Base-by-base conservation (phyloP, 1,140 invertebrate species). In the Hydropsyche tenuis region DNA sequence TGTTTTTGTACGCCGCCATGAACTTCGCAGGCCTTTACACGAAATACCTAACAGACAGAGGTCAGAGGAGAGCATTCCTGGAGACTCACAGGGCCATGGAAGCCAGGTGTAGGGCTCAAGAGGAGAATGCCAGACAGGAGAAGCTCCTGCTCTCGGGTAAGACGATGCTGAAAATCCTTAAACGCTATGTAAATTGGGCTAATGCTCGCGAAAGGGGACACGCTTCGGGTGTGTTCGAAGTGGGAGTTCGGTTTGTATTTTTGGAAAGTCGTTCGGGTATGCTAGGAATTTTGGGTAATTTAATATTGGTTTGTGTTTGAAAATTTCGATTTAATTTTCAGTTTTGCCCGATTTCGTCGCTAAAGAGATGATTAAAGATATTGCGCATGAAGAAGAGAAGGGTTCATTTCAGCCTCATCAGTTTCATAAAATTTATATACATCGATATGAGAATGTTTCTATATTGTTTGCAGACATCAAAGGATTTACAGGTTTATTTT, bases 391-490 rank as follows among this genome's bases (percentile, higher is more conserved):
- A 78, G 91, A 92, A 73, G 91, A 93, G 76, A 90, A 89, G 22
- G 89, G 89, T 1, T 84, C 88, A 6, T 92, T 92, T 78, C 89
- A 91, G 63, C 92, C 92, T 9, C 89, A 91, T 80, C 96, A 97
- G 81, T 99, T 99, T 83, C 97, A 99, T 81, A 95, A 98, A 80
- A 95, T 99, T 72, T 99, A 99, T 84, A 96, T 99, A 66, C 96
- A 98, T 82, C 90, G 95, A 60, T 96, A 99, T 81, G 94, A 99
- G 80, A 93, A 98, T 80, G 98, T 99, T 65, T 98, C 94, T 81
- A 99, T 99, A 79, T 86, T 99, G 0, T 99, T 98, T 82, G 97
- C 98, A 12, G 98, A 99, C 80, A 99, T 99, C 79, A 98, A 98
- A 85, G 96, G 96, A 68, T 98, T 98, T 79, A 98, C 96, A 72